These are phyloP conservation scores for Triplophysa yarkandensis DNA, from an alignment of 2,797 vertebrate species.

Conservation along the genomic window DNA sequence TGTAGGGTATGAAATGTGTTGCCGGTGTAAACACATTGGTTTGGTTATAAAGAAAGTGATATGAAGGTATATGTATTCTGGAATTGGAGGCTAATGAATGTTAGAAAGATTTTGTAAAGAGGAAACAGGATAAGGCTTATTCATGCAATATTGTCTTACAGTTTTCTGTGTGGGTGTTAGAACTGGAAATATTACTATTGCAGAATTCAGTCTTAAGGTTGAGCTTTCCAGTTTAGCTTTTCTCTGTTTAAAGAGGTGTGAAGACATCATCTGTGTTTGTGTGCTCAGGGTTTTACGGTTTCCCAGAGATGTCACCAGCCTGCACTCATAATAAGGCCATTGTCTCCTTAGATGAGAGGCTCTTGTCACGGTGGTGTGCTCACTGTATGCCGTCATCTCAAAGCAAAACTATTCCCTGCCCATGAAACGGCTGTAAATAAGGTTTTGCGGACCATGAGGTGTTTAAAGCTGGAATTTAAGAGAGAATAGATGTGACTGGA, in stretches of 20 bases:
- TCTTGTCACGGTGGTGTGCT: slow-evolving; percentile 58
- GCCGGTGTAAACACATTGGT: slow-evolving; percentile 2
- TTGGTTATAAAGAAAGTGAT: slow-evolving; percentile 31
- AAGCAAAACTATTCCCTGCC: slow-evolving; percentile 52
- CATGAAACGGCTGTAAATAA: slow-evolving; percentile 34
- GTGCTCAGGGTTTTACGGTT: slow-evolving; percentile 51
- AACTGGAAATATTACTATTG: slow-evolving; percentile 40
- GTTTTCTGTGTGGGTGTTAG: slow-evolving; percentile 8
- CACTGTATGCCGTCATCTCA: slow-evolving; percentile 58
- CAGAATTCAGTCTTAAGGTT: slow-evolving; percentile 7
- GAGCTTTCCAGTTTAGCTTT: slow-evolving; percentile 55
- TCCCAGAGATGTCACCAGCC: slow-evolving; percentile 57
- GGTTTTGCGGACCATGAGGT: slow-evolving; percentile 16
- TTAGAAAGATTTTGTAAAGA: neutral
- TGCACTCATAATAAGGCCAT: slow-evolving; percentile 61
- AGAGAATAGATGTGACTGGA: slow-evolving; percentile 14
- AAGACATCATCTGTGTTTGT: slow-evolving; percentile 60
- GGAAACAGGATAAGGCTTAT: neutral
- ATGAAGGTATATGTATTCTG: slow-evolving; percentile 21
- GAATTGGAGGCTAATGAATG: slow-evolving; percentile 30
- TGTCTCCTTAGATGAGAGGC: slow-evolving; percentile 60
- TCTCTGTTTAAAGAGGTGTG: slow-evolving; percentile 61
- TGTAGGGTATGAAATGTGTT: slow-evolving; percentile 1
- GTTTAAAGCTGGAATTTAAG: slow-evolving; percentile 33
- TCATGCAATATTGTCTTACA: neutral